phyloP scores from a whole-genome alignment of 2,113 vertebrate genomes.

The Lamprotornis superbus region DNA sequence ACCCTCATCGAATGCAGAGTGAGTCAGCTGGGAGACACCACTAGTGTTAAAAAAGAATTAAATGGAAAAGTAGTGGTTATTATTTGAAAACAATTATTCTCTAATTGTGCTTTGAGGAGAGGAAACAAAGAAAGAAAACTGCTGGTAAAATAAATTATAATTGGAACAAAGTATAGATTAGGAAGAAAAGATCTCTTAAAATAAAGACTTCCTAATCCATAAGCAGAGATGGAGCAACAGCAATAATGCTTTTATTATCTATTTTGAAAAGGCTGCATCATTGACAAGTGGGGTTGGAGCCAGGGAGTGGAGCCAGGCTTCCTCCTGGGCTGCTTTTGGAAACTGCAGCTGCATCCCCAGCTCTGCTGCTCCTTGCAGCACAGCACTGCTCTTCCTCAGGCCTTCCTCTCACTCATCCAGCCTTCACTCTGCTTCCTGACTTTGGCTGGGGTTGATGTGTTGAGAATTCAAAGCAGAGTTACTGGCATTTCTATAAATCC shows the following conservation, averaged over 20 bases:
- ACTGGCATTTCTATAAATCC: background rate
- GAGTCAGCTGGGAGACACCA: slow-evolving; percentile 67
- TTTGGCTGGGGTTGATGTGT: background rate
- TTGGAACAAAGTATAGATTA: slow-evolving; percentile 47
- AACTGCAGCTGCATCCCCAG: background rate
- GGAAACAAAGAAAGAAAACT: slow-evolving; percentile 6
- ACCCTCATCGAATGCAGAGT: slow-evolving; percentile 50
- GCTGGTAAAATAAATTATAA: slow-evolving; percentile 66
- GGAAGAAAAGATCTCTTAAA: slow-evolving; percentile 34
- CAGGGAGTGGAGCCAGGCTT: background rate
- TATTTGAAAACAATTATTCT: slow-evolving; percentile 72
- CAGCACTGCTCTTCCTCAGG: background rate
- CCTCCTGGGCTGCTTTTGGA: background rate
- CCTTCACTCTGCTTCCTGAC: background rate
- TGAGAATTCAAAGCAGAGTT: background rate
- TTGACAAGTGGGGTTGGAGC: background rate
- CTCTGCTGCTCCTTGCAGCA: background rate
- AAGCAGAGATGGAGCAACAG: slow-evolving; percentile 32
- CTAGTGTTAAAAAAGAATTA: slow-evolving; percentile 59
- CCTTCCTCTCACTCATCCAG: background rate
- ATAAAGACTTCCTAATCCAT: slow-evolving; percentile 43
- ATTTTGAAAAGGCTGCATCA: background rate
- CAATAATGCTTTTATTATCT: slow-evolving; percentile 22
- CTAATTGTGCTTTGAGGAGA: slow-evolving; percentile 61
- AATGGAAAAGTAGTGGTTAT: slow-evolving; percentile 58